Evolutionary conservation across 2,888 invertebrate genomes (phyloP).

Genomic region (Eupithecia subfuscata): DNA sequence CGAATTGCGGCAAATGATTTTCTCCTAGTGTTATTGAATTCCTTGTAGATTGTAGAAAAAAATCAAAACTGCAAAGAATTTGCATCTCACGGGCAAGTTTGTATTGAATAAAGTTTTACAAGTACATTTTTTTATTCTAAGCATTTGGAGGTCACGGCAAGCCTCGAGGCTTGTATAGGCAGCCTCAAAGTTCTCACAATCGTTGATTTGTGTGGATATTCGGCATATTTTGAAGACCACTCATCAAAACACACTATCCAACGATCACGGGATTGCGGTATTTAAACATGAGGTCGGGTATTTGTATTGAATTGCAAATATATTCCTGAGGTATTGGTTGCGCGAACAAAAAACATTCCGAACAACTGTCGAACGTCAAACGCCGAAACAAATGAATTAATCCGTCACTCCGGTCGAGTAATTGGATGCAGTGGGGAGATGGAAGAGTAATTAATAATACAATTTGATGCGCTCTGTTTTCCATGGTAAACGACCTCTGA

Average conservation of each 20-base stretch:
- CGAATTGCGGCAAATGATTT: neutral
- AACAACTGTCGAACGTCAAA: conserved; percentile 10
- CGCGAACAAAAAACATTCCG: neutral
- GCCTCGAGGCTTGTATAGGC: too few species aligned
- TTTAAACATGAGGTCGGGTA: neutral
- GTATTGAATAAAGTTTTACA: neutral
- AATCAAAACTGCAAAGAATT: neutral
- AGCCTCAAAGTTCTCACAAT: neutral
- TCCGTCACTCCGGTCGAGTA: conserved; percentile 51
- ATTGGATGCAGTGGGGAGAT: conserved; percentile 45
- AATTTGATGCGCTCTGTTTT: conserved; percentile 33
- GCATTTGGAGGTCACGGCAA: neutral
- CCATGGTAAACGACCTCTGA: conserved; percentile 13
- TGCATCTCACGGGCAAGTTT: neutral
- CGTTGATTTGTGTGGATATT: neutral
- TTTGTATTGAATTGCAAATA: too few species aligned
- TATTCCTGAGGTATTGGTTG: neutral
- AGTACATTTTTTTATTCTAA: neutral
- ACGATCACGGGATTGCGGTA: neutral
- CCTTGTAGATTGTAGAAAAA: neutral
- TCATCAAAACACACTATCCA: neutral
- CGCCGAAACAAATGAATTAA: conserved; percentile 50
- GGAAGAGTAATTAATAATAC: conserved; percentile 38
- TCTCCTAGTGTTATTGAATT: neutral
- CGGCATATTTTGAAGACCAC: neutral